Base-by-base conservation (phyloP, 92 coral and sea anemone species). In the Epizoanthus fatuus region DNA sequence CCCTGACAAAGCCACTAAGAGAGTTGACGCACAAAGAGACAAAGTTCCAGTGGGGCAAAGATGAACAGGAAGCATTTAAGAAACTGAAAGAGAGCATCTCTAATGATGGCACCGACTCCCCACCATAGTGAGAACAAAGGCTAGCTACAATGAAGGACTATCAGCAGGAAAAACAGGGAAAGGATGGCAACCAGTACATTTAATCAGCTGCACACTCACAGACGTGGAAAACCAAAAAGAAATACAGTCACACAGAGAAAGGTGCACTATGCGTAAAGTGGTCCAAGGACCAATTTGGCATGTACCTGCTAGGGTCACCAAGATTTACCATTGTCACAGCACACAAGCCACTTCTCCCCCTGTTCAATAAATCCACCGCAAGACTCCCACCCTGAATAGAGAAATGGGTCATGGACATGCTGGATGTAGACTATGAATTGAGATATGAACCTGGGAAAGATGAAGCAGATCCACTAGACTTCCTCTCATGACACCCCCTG, bases 401-500 rank as follows among this genome's bases (percentile, higher is more conserved):
- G 73, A 79, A 75, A 63, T 89, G 81, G 95, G 89, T 86, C 0
- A 86, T 94, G 92, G 2, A 29, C 83, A 87, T 94, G 98, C 94
- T 86, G 35, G 91, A 89, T 29, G 35, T 29, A 1, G 35, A 29
- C 32, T 86, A 67, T 17, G 87, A 86, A 72, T 49, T 93, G 47
- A 57, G 57, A 38, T 91, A 91, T 13, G 87, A 88, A 17, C 93
- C 93, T 0, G 80, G 88, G 1, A 91, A 90, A 29, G 35, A 29
- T 29, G 35, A 29, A 1, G 35, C 2, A 29, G 35, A 29, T 29
- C 35, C 35, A 29, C 35, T 29, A 29, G 35, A 1, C 35, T 29
- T 29, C 35, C 35, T 29, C 35, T 29, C 35, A 85, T 84, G 89
- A 90, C 44, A 90, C 90, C 57, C 84, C 87, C 4, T 29, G 1